A percentile compares a stretch with the other conserved stretches of the same genome.
phyloP scores from a whole-genome alignment of 2,888 invertebrate genomes.

The Chromoteleia sp. region DNA sequence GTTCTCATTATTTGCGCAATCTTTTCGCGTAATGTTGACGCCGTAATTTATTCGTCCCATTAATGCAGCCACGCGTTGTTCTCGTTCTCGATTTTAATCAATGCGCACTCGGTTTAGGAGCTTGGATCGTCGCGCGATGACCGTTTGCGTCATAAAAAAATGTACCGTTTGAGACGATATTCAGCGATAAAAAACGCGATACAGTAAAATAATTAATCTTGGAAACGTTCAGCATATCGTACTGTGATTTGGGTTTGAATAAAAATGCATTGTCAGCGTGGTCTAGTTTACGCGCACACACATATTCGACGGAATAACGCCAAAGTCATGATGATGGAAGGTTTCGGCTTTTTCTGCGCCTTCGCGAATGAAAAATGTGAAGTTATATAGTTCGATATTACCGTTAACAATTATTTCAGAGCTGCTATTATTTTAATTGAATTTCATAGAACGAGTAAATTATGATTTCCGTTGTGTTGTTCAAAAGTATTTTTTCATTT shows the following conservation, averaged over 20 bases:
- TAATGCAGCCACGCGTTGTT: slow-evolving; percentile 8
- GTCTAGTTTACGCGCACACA: slow-evolving; percentile 62
- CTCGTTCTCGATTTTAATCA: neutral
- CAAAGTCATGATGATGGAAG: slow-evolving; percentile 63
- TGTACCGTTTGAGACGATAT: neutral
- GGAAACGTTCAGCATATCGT: slow-evolving; percentile 22
- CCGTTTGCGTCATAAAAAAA: no score
- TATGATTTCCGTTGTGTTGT: no score
- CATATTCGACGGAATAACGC: slow-evolving; percentile 46
- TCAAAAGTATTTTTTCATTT: no score
- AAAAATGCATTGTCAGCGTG: slow-evolving; percentile 57
- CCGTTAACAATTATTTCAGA: slow-evolving; percentile 30
- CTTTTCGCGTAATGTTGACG: slow-evolving; percentile 26
- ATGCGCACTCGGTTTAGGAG: no score
- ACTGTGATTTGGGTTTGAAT: slow-evolving; percentile 55
- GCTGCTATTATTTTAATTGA: slow-evolving; percentile 46
- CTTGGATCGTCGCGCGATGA: neutral
- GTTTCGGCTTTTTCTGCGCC: slow-evolving; percentile 44
- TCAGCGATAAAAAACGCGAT: neutral
- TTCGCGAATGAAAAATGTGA: slow-evolving; percentile 37
- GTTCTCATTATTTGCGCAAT: slow-evolving; percentile 49
- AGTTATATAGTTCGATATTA: slow-evolving; percentile 33
- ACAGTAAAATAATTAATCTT: slow-evolving; percentile 51
- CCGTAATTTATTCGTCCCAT: slow-evolving; percentile 29
- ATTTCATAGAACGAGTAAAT: slow-evolving; percentile 20